Conservation (phyloP, 2,888 invertebrate species). For the Pyrrhopygopsis socrates region DNA sequence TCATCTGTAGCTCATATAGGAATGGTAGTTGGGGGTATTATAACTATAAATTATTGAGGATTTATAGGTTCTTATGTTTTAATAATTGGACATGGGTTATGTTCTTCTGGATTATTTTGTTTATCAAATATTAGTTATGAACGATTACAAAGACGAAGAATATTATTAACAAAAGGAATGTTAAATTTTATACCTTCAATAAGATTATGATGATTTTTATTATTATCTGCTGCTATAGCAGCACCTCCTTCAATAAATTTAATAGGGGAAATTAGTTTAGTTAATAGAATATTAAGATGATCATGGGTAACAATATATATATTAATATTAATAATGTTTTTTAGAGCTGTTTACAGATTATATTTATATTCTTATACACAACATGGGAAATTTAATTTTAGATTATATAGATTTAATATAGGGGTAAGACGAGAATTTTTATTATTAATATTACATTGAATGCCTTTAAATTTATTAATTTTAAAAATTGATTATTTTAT, state of each 20-base stretch:
- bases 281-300: slow-evolving; percentile 95
- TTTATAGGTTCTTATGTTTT: slow-evolving; percentile 94
- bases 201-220: slow-evolving; percentile 96
- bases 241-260: slow-evolving; percentile 97
- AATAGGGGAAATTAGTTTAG: slow-evolving; percentile 96
- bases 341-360: slow-evolving; percentile 96
- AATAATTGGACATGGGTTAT: slow-evolving; percentile 96
- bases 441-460: slow-evolving; percentile 96
- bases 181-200: slow-evolving; percentile 95
- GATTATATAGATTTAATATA: slow-evolving; percentile 93
- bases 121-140: slow-evolving; percentile 96
- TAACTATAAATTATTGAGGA: slow-evolving; percentile 95
- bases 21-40: slow-evolving; percentile 95
- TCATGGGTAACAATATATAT: slow-evolving; percentile 93
- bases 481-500: slow-evolving; percentile 94
- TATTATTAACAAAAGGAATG: slow-evolving; percentile 96
- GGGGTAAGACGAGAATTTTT: slow-evolving; percentile 95
- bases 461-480: slow-evolving; percentile 96
- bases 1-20: slow-evolving; percentile 97
- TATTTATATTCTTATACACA: slow-evolving; percentile 96
- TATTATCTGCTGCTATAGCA: slow-evolving; percentile 96
- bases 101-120: slow-evolving; percentile 97
- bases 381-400: slow-evolving; percentile 95
- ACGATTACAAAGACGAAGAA: slow-evolving; percentile 95
- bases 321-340: slow-evolving; percentile 96